These are phyloP conservation scores for Disparrhopalites patrizii DNA, from an alignment of 2,888 invertebrate genomes.

Conservation along the genomic window DNA sequence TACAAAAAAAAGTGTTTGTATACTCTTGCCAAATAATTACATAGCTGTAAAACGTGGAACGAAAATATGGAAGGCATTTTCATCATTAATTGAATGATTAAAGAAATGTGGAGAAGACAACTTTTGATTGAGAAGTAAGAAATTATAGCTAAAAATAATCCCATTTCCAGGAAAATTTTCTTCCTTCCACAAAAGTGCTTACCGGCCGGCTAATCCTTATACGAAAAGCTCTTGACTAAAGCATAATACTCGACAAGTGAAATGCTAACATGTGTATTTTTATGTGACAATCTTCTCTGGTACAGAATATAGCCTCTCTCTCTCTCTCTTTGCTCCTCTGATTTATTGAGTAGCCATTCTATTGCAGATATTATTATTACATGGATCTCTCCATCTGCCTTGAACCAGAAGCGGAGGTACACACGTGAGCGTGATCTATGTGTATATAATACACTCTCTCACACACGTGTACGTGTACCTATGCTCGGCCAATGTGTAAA, in stretches of 20 bases:
- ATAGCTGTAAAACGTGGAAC: background rate
- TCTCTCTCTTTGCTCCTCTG: slow-evolving; percentile 13
- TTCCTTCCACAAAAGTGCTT: slow-evolving; percentile 12
- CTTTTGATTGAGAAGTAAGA: too few species aligned
- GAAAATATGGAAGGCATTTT: slow-evolving; percentile 3
- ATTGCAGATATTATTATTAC: slow-evolving; percentile 20
- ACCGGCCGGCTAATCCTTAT: slow-evolving; percentile 14
- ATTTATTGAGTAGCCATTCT: slow-evolving; percentile 26
- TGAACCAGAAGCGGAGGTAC: slow-evolving; percentile 10
- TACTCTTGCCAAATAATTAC: background rate
- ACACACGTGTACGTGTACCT: too few species aligned
- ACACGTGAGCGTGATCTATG: too few species aligned
- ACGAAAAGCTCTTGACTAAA: slow-evolving; percentile 14
- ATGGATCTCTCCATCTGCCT: too few species aligned
- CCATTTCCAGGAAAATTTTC: slow-evolving; percentile 27
- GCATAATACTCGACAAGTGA: too few species aligned
- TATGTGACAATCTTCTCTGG: slow-evolving; percentile 27
- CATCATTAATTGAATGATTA: too few species aligned
- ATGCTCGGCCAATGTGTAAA: too few species aligned
- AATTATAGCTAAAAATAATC: slow-evolving; percentile 16
- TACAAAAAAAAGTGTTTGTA: background rate
- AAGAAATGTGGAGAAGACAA: too few species aligned
- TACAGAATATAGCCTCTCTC: too few species aligned
- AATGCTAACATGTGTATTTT: slow-evolving; percentile 29
- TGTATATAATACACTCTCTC: too few species aligned